Base-by-base conservation (phyloP, 2,888 invertebrate genomes). In the Polyploca ridens region DNA sequence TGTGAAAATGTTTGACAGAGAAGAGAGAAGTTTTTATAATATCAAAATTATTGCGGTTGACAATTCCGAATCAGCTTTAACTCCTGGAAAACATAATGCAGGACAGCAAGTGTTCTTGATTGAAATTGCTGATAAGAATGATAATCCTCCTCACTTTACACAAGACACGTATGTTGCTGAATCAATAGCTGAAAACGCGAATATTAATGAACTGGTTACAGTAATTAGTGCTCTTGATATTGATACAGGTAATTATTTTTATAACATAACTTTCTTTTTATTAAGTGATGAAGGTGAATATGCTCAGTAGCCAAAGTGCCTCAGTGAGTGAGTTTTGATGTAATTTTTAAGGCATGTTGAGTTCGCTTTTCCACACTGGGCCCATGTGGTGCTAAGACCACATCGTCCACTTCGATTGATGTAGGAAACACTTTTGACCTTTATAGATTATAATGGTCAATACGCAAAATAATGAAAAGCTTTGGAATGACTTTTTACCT, bases 91-190 rank as follows among this genome's bases (percentile, higher is more conserved):
- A 79, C 98, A 96, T 63, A 98, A 98, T 87, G 95, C 92, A 85
- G 96, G 95, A 3, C 96, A 96, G 76, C 98, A 98, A 89, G 97
- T 97, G 63, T 98, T 99, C 83, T 95, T 97, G 74, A 98, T 99
- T 78, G 97, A 97, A 82, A 98, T 99, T 58, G 98, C 98, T 33
- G 99, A 99, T 90, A 98, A 98, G 84, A 99, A 99, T 87, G 99
- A 99, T 88, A 99, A 99, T 88, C 95, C 96, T 27, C 99, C 99
- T 0, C 96, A 96, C 77, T 99, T 99, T 85, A 96, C 96, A n/a
- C 95, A 97, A 81, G 89, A 95, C 0, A 94, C 95, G 7, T 98
- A 97, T 84, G 94, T 96, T 19, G 97, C 97, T 0, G 96, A 96
- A 75, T 95, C 96, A 63, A 95, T 98, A 72, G 95, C 96, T 41